These are phyloP conservation scores for Hyla sarda DNA, from an alignment of 2,113 vertebrate species.

Conservation along the genomic window DNA sequence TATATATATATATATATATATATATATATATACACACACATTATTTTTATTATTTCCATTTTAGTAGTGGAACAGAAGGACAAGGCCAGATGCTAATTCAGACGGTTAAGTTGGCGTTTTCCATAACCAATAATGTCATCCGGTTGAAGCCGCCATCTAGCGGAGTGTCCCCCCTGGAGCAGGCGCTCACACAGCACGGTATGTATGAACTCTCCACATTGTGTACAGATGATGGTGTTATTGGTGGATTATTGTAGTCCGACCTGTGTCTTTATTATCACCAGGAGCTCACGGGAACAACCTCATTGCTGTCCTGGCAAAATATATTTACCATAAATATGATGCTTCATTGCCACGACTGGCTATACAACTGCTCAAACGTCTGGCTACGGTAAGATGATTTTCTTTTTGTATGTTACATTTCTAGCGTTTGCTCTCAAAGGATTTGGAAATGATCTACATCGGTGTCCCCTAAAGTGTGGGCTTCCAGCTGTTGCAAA, in stretches of 20 bases:
- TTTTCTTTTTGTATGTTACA: background rate
- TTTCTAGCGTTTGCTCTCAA: background rate
- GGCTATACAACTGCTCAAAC: conserved; percentile 95
- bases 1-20: too few species aligned
- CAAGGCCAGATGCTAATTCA: conserved; percentile 95
- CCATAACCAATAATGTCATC: conserved; percentile 95
- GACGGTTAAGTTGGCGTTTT: conserved; percentile 95
- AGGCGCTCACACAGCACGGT: conserved; percentile 95
- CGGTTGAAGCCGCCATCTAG: conserved; percentile 89
- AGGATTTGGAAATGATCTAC: too few species aligned
- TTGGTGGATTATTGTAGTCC: background rate
- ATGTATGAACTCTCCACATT: conserved; percentile 52
- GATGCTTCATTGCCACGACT: conserved; percentile 93
- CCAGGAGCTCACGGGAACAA: conserved; percentile 93
- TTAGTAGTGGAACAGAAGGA: conserved; percentile 87
- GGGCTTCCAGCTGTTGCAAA: too few species aligned
- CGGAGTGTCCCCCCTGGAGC: conserved; percentile 88
- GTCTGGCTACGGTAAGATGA: conserved; percentile 88
- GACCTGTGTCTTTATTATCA: background rate
- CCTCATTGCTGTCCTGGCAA: conserved; percentile 94
- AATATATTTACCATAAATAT: conserved; percentile 97
- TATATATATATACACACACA: too few species aligned
- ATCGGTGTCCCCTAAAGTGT: too few species aligned
- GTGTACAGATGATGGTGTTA: background rate
- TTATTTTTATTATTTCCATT: too few species aligned